Evolutionary conservation across 2,113 vertebrate species (phyloP).

Genomic region (Gracilinanus agilis): DNA sequence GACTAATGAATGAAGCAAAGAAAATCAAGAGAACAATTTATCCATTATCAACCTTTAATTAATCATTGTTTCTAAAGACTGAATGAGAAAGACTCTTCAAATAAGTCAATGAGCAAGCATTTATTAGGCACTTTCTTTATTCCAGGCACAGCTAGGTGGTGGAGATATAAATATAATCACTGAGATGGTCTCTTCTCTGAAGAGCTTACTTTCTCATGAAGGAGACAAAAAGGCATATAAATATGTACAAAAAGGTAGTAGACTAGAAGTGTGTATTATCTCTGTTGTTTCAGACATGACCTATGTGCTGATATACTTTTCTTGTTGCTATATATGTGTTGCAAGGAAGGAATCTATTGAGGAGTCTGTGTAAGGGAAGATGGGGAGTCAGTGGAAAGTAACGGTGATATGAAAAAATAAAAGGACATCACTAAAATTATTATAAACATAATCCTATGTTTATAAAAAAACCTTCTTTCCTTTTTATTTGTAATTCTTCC

Average conservation of each 20-base stretch:
- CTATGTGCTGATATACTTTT: neutral
- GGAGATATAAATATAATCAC: neutral
- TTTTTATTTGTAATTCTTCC: neutral
- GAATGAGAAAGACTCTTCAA: neutral
- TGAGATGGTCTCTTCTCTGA: neutral
- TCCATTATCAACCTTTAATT: neutral
- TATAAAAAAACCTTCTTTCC: neutral
- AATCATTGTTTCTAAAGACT: neutral
- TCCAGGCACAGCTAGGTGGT: neutral
- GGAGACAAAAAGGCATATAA: neutral
- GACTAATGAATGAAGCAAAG: neutral
- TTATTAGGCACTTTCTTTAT: neutral
- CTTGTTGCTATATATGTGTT: neutral
- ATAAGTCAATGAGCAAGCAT: neutral
- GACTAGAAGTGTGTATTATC: neutral
- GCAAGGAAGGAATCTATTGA: neutral
- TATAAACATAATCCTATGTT: neutral
- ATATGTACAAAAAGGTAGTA: neutral
- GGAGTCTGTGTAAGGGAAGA: neutral
- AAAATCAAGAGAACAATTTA: neutral
- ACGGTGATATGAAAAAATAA: neutral
- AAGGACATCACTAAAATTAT: neutral
- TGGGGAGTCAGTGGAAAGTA: neutral
- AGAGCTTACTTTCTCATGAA: neutral
- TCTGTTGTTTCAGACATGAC: neutral